phyloP scores from a whole-genome alignment of 2,113 vertebrate genomes.

The Corythoichthys intestinalis region DNA sequence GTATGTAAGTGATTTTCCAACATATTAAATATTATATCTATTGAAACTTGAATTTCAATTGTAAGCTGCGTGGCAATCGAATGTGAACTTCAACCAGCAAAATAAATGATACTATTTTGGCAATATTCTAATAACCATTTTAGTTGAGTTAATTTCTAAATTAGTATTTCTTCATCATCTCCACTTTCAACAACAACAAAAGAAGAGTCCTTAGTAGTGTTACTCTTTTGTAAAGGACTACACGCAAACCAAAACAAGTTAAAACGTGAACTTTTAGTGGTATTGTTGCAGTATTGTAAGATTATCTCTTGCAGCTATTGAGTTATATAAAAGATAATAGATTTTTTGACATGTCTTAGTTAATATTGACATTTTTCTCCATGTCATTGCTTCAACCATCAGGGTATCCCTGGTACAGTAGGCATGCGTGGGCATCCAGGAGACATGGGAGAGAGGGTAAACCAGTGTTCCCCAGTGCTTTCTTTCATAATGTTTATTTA shows the following conservation, averaged over 20 bases:
- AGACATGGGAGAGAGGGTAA: conserved; percentile 75
- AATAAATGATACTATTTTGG: neutral
- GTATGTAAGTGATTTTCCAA: conserved; percentile 79
- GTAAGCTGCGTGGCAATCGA: neutral
- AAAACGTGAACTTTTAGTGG: too few species aligned
- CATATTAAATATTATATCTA: conserved; percentile 6
- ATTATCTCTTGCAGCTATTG: neutral
- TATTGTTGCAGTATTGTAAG: too few species aligned
- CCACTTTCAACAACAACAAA: too few species aligned
- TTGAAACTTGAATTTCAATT: neutral
- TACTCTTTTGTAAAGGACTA: too few species aligned
- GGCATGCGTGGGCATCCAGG: conserved; percentile 77
- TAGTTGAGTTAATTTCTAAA: too few species aligned
- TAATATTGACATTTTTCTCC: neutral
- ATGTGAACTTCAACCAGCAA: neutral
- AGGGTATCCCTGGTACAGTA: conserved; percentile 77
- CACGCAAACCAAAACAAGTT: too few species aligned
- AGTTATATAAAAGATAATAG: neutral
- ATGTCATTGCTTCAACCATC: conserved; percentile 9
- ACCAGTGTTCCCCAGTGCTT: neutral
- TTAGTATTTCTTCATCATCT: too few species aligned
- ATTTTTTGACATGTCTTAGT: neutral
- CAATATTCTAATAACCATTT: too few species aligned
- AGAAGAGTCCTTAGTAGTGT: too few species aligned
- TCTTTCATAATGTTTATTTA: too few species aligned